Base-by-base conservation (phyloP, 2,797 vertebrate genomes). In the Naso thynnoides region DNA sequence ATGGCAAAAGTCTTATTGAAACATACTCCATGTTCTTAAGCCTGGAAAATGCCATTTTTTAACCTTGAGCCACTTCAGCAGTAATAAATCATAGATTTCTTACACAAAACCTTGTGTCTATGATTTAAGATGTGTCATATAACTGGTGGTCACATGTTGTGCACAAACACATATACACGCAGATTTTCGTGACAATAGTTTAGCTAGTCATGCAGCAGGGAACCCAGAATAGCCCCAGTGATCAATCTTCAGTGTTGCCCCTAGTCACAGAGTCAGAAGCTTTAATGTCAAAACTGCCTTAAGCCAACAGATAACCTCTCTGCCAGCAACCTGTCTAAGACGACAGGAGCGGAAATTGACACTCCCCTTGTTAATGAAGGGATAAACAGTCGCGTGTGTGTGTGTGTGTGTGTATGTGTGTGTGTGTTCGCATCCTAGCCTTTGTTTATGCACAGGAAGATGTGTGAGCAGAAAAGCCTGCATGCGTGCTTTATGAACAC, bases 311-410 rank as follows among this genome's bases (percentile, higher is more conserved):
- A 81, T 88, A 89, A 87, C 69, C 85, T 81, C 76, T n/a, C 85
- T 23, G 61, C 70, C 75, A 58, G 83, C 73, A 24, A 31, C 48
- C 41, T 54, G 81, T 60, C 69, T 33, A 57, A 70, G 69, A 58
- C 60, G 6, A 63, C 69, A 39, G 83, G 83, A 86, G 81, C 79
- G 76, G 86, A 89, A 86, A 91, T 86, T 44, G 73, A 84, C 82
- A 82, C 72, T 89, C 77, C 59, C 86, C 68, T 84, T 74, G 79
- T 90, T 89, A 91, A 89, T 87, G 76, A 88, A 85, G 83, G 70
- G 59, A 81, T 65, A 64, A 58, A 44, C 72, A 36, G 11, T n/a
- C n/a, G n/a, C n/a, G n/a, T 36, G 11, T 36, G 33, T 36, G 45
- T 1, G 14, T 9, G 8, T 14, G 16, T 57, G 56, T 58, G 48